Percentiles rank a stretch among this genome's conserved stretches.
Conservation (phyloP, 2,888 invertebrate species). For the Caenorhabditis plicata region DNA sequence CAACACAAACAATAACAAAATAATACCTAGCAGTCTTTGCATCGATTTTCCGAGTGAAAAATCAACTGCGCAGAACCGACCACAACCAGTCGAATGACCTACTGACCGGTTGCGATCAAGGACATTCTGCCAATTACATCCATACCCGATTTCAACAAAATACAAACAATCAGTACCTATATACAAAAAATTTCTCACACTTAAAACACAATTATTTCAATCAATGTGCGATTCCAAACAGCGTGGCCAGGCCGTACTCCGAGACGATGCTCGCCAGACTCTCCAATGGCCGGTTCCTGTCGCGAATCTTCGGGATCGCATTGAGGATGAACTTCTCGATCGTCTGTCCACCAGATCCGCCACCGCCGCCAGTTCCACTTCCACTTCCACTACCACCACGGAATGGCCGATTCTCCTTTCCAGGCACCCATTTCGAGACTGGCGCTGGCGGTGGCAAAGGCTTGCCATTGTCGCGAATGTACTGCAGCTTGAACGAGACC, state of each 20-base stretch:
- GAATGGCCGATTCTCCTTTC: constrained; percentile 60
- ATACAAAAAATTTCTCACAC: no score
- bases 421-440: constrained; percentile 58
- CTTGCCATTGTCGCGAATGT: constrained; percentile 33
- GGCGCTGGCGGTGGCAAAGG: constrained; percentile 37
- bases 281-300: constrained; percentile 40
- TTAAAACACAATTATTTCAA: constrained; percentile 11
- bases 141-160: no score
- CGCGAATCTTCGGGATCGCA: constrained; percentile 55
- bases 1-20: no score
- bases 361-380: constrained; percentile 48
- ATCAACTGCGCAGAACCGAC: no score
- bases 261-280: constrained; percentile 45
- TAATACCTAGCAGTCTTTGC: no score
- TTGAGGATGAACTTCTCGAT: constrained; percentile 64
- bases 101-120: no score
- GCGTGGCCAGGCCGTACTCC: constrained; percentile 40
- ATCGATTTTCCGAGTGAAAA: no score
- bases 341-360: no score
- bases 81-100: constrained; percentile 9
- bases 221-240: constrained; percentile 38
- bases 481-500: constrained; percentile 25
- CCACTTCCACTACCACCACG: constrained; percentile 55
- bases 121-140: no score
- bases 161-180: no score